These are phyloP conservation scores for Alosa alosa DNA, from an alignment of 2,113 vertebrate genomes.

Conservation along the genomic window DNA sequence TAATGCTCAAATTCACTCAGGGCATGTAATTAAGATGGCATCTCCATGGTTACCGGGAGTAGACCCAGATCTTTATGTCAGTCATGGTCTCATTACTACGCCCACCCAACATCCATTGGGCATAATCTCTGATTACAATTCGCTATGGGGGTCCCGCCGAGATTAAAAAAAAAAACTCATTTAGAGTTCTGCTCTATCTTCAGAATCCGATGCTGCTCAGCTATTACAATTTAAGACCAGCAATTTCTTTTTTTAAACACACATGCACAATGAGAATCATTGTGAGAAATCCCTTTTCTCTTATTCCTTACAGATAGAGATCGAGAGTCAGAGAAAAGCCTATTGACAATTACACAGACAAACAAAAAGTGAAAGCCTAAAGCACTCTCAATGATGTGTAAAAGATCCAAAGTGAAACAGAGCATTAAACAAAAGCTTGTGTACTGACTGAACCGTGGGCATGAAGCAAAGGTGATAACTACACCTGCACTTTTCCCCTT, in stretches of 20 bases:
- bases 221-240: not conserved
- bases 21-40: not conserved
- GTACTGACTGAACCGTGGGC: not conserved
- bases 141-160: not conserved
- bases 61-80: not conserved
- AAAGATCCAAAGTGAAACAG: not conserved
- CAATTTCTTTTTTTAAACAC: not conserved
- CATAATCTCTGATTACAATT: slow-evolving; percentile 20
- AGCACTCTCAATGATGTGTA: not conserved
- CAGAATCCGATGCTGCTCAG: not conserved
- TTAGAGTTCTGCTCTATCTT: not conserved
- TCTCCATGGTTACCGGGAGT: not conserved
- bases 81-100: not conserved
- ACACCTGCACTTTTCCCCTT: not conserved
- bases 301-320: not conserved
- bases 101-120: not conserved
- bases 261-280: not conserved
- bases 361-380: not conserved
- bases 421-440: not conserved
- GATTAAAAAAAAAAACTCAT: slow-evolving; percentile 27
- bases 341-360: not conserved
- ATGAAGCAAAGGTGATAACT: not conserved
- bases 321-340: not conserved
- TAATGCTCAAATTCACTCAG: slow-evolving; percentile 1
- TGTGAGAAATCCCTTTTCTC: not conserved